Evolutionary conservation across 2,888 invertebrate genomes (phyloP), one percentile per base, ranked within the genome.

Genomic region (Nomada hirtipes): DNA sequence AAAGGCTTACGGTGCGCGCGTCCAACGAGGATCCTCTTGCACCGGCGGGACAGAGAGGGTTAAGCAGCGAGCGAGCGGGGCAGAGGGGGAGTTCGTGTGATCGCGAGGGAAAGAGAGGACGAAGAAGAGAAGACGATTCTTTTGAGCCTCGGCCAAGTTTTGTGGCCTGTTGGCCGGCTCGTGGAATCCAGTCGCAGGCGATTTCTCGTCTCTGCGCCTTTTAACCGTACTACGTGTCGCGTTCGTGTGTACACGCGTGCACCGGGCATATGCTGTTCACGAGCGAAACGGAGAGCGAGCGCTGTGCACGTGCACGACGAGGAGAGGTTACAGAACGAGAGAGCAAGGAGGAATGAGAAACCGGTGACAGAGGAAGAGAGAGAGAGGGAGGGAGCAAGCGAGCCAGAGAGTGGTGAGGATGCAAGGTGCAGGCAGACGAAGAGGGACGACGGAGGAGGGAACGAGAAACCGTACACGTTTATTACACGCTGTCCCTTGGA

Each of bases 101-200:
- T 29, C 20, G 69, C n/a, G 57, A 4, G n/a, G n/a, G 59, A 72
- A 26, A 57, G 76, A 70, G 67, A 47, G 68, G 55, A 55, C 42
- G 50, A 53, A 53, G 64, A 50, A 18, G 86, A 86, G 76, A 74
- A 85, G 73, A 78, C 88, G 90, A 90, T 90, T 91, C 90, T 91
- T 89, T 89, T 90, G 91, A 91, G 89, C 83, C 82, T 82, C 87
- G 86, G 91, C 91, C 91, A 91, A 91, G 90, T 91, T 91, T 91
- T 87, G 89, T 88, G 89, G 89, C 86, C 88, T 88, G 83, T 76
- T 82, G 85, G 88, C 84, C 84, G 89, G 83, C 88, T 88, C 86
- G 88, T 86, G 89, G 90, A 89, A 91, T 91, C 89, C 90, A 90
- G 91, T 89, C 89, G 87, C 89, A 76, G 85, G 87, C 90, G 88